Evolutionary conservation across 2,113 vertebrate genomes (phyloP).

Genomic region (Aphyosemion australe): DNA sequence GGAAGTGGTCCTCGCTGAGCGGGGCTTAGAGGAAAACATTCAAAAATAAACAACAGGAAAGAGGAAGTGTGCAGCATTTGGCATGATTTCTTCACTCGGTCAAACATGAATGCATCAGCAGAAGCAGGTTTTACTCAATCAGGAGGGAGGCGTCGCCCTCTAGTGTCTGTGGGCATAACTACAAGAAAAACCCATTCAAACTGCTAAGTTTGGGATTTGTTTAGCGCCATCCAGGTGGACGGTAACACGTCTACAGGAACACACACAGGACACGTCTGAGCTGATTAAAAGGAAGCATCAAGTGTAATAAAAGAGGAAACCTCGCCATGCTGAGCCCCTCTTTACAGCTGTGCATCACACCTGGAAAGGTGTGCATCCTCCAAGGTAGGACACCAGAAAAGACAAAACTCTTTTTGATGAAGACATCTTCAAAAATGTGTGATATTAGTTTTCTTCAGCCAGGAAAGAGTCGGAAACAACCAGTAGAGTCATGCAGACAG

Average conservation of each 20-base stretch:
- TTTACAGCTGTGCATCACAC: not conserved
- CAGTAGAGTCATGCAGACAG: slow-evolving; percentile 59
- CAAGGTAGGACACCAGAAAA: too few species aligned
- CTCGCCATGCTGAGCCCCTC: too few species aligned
- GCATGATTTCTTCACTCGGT: slow-evolving; percentile 1
- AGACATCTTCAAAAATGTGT: not conserved
- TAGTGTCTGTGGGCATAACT: slow-evolving; percentile 27
- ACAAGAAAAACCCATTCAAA: slow-evolving; percentile 27
- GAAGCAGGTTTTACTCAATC: not conserved
- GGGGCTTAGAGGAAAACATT: not conserved
- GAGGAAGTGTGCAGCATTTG: slow-evolving; percentile 46
- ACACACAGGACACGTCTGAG: slow-evolving; percentile 3
- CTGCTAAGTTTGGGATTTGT: too few species aligned
- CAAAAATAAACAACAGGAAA: not conserved
- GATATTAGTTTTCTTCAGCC: not conserved
- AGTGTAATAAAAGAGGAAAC: slow-evolving; percentile 10
- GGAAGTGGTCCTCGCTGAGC: not conserved
- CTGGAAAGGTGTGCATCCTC: too few species aligned
- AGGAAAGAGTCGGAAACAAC: slow-evolving; percentile 2
- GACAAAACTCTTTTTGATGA: not conserved
- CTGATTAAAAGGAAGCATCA: not conserved
- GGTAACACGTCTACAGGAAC: not conserved
- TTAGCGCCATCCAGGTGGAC: slow-evolving; percentile 25
- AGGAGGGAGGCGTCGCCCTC: slow-evolving; percentile 20
- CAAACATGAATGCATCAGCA: not conserved